Percentiles rank a stretch among this genome's conserved stretches.
Conservation (phyloP, 2,888 invertebrate species). For the Clitarchus hookeri region DNA sequence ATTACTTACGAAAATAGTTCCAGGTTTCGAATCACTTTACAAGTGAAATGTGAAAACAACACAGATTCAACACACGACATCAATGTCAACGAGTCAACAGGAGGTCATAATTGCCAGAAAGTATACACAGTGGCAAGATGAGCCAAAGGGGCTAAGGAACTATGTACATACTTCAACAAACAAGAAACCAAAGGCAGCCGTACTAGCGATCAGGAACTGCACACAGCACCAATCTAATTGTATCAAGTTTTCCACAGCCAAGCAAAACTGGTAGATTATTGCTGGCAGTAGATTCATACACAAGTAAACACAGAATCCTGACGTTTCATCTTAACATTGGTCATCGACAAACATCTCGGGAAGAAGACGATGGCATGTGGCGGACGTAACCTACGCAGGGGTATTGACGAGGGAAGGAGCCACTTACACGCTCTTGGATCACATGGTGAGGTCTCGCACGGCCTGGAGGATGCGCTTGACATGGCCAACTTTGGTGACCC, state of each 20-base stretch:
- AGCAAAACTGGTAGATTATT: no score
- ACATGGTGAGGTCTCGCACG: constrained; percentile 73
- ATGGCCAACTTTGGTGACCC: constrained; percentile 94
- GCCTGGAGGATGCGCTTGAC: constrained; percentile 93
- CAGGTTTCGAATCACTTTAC: background rate
- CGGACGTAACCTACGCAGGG: background rate
- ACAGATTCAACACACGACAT: constrained; percentile 9
- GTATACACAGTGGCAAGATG: background rate
- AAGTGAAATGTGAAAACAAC: background rate
- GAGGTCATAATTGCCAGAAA: background rate
- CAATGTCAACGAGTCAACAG: background rate
- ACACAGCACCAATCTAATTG: background rate
- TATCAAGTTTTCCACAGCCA: no score
- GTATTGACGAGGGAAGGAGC: background rate
- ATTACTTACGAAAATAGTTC: constrained; percentile 8
- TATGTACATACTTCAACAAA: background rate
- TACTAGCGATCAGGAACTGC: background rate
- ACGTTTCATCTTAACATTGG: no score
- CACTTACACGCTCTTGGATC: constrained; percentile 39
- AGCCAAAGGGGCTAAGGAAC: background rate
- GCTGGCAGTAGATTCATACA: no score
- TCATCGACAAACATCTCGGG: background rate
- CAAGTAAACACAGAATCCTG: no score
- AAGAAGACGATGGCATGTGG: background rate
- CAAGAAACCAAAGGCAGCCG: background rate